Evolutionary conservation across 2,888 invertebrate species (phyloP), one percentile per base, ranked within the genome.

Genomic region (Eucera pruinosa): DNA sequence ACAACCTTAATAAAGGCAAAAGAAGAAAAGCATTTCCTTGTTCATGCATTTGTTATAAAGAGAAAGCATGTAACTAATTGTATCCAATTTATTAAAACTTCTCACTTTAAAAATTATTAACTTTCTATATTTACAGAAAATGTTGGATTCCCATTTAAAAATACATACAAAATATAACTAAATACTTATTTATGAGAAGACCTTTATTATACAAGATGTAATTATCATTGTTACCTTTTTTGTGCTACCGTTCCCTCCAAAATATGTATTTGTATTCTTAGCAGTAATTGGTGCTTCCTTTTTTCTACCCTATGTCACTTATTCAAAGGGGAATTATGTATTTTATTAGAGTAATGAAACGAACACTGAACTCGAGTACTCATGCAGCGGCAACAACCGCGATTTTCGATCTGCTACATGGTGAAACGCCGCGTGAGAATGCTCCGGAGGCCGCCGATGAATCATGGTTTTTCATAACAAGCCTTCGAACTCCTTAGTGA

Each of bases 401-500:
- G 39, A 54, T 61, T 68, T 54, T 45, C 36, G 13, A 15, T 39
- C 36, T 27, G 25, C 7, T 71, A 30, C 13, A 33, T 36, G 20
- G 36, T n/a, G 36, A 54, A 64, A 50, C 13, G 25, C 45, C 23
- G 43, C 52, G 45, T 33, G 74, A 55, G 64, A 71, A 64, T 58
- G 15, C 5, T 11, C 9, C 45, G 27, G 23, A 55, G 30, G 25
- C n/a, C 23, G 48, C 11, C 43, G 48, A 74, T 74, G 71, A 74
- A 71, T 74, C 74, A 64, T 48, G 15, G 15, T 18, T 64, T 23
- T 52, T 64, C 69, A 36, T 64, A 36, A 43, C 15, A 39, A 25
- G 23, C 23, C 11, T 55, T 64, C 47, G 39, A 36, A 18, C 5
- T 25, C 4, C 43, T 64, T n/a, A 52, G 45, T 20, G 48, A 73